A percentile compares a stretch with the other conserved stretches of the same genome.
phyloP scores from a whole-genome alignment of 1,140 invertebrate species.

The Brachystomella parvula region DNA sequence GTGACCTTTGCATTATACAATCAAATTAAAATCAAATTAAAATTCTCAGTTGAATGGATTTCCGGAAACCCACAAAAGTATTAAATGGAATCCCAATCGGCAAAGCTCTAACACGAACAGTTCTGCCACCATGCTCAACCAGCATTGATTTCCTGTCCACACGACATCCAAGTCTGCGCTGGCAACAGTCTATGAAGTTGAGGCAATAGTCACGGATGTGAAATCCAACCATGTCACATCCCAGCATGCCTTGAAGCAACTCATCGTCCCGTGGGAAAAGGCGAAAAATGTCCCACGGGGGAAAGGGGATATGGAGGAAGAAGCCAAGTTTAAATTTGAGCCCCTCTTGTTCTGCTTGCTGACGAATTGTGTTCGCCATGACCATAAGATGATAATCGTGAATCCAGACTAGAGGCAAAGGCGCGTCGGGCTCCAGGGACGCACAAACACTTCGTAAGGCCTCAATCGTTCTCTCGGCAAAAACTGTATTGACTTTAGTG shows the following conservation, averaged over 20 bases:
- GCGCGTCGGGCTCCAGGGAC: conserved; percentile 45
- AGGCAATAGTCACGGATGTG: conserved; percentile 85
- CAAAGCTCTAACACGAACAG: conserved; percentile 68
- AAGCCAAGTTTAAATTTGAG: conserved; percentile 73
- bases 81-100: conserved; percentile 83
- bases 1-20: no score
- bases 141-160: conserved; percentile 77
- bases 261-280: conserved; percentile 85
- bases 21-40: no score
- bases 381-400: conserved; percentile 89
- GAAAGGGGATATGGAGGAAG: conserved; percentile 87
- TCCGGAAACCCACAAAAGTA: no score
- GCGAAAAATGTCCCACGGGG: conserved; percentile 83
- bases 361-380: conserved; percentile 75
- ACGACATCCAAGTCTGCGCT: conserved; percentile 73
- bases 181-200: conserved; percentile 86
- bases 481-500: conserved; percentile 67
- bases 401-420: conserved; percentile 72
- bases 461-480: conserved; percentile 66
- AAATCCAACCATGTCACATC: conserved; percentile 84
- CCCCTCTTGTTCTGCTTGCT: conserved; percentile 66
- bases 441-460: conserved; percentile 54
- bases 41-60: no score
- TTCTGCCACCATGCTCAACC: conserved; percentile 76
- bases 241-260: conserved; percentile 79